A percentile compares a stretch with the other conserved stretches of the same genome.
Evolutionary conservation across 2,797 vertebrate species (phyloP).

Genomic region (Botia almorhae): DNA sequence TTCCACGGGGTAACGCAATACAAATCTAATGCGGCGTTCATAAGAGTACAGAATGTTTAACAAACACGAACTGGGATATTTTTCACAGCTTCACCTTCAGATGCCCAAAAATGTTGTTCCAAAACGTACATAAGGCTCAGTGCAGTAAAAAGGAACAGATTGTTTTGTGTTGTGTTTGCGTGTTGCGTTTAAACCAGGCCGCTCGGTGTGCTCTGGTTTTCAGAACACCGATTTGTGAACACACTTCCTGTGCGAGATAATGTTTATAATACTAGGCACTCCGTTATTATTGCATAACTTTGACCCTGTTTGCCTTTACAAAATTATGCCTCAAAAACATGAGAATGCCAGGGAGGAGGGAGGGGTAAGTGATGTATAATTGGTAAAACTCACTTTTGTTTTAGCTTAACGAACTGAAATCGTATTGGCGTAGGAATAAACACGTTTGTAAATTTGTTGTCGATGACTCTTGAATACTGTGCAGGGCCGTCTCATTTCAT

Average conservation of each 20-base stretch:
- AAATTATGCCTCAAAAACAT: conserved; percentile 86
- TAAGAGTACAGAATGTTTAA: conserved; percentile 59
- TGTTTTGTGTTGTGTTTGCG: conserved; percentile 26
- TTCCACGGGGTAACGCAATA: conserved; percentile 49
- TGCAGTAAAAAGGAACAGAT: conserved; percentile 63
- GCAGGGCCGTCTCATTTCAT: conserved; percentile 25
- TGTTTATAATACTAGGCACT: conserved; percentile 81
- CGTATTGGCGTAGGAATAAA: not conserved
- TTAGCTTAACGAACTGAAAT: not conserved
- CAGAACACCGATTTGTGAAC: conserved; percentile 30
- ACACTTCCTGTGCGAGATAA: conserved; percentile 56
- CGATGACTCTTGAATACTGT: conserved; percentile 50
- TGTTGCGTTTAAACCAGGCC: conserved; percentile 40
- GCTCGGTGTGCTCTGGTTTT: conserved; percentile 22
- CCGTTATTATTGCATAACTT: conserved; percentile 88
- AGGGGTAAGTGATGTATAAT: conserved; percentile 38
- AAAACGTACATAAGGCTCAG: conserved; percentile 79
- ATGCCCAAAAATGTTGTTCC: conserved; percentile 62
- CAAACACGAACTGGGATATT: conserved; percentile 64
- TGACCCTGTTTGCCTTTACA: conserved; percentile 86
- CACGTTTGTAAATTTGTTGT: conserved; percentile 1
- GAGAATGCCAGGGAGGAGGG: conserved; percentile 49
- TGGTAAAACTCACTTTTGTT: not conserved
- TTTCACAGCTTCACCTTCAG: conserved; percentile 66
- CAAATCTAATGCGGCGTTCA: conserved; percentile 55